Base-by-base conservation (phyloP, 2,888 invertebrate species). In the Alitta virens region DNA sequence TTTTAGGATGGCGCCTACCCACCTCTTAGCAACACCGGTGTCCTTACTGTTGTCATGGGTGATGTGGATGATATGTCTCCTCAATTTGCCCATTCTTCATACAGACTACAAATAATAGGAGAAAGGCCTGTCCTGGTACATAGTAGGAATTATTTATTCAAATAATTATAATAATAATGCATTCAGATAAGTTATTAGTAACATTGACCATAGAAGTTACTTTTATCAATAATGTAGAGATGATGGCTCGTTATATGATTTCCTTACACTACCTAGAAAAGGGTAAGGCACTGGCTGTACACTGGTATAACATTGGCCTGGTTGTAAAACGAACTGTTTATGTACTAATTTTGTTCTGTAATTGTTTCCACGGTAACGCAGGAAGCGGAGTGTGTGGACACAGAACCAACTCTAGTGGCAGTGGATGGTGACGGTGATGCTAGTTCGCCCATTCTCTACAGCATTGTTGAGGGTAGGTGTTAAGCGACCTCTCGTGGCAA, bases 121-220 rank as follows among this genome's bases (percentile, higher is more conserved):
- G 69, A 69, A 50, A 69, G 63, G 55, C 69, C 69, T 16, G 42
- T 69, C 1, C 21, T 40, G 64, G 68, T 68, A 55, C 46, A 46
- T 7, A n/a, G n/a, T n/a, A n/a, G n/a, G n/a, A n/a, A n/a, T n/a
- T n/a, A n/a, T n/a, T n/a, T n/a, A n/a, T n/a, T n/a, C n/a, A n/a
- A n/a, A n/a, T n/a, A n/a, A n/a, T n/a, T n/a, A n/a, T n/a, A n/a
- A n/a, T n/a, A n/a, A n/a, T n/a, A n/a, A n/a, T n/a, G n/a, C n/a
- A n/a, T n/a, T n/a, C n/a, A n/a, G n/a, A n/a, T n/a, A n/a, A n/a
- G n/a, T n/a, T n/a, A n/a, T n/a, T n/a, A n/a, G n/a, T n/a, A n/a
- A n/a, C n/a, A n/a, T n/a, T n/a, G n/a, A n/a, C n/a, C n/a, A n/a
- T n/a, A n/a, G n/a, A n/a, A n/a, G n/a, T n/a, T n/a, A n/a, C n/a